phyloP scores from a whole-genome alignment of 2,888 invertebrate genomes.

The Hirtodrosophila trivittata region DNA sequence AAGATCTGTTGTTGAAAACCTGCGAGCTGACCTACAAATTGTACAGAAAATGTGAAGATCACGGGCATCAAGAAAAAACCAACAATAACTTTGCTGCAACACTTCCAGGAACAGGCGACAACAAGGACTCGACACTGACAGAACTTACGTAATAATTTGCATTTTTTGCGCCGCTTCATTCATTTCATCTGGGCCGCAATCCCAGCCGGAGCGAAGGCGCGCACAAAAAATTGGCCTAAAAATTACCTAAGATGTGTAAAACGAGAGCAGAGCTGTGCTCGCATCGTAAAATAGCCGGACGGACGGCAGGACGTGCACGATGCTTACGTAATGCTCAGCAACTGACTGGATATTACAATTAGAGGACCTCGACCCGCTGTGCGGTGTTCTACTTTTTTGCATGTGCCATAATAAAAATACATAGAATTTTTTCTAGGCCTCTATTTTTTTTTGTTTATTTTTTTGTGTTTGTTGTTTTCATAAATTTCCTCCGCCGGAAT shows the following conservation, averaged over 20 bases:
- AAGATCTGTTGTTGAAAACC: conserved; percentile 1
- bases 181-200: conserved; percentile 35
- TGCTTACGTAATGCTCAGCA: conserved; percentile 47
- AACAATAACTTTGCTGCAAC: conserved; percentile 28
- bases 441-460: conserved; percentile 3
- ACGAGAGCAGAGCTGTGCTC: conserved; percentile 57
- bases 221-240: conserved; percentile 67
- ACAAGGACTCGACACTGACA: conserved; percentile 22
- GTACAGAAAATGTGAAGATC: conserved; percentile 28
- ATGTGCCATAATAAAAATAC: conserved; percentile 59
- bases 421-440: conserved; percentile 30
- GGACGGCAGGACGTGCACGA: conserved; percentile 1
- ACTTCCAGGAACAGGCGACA: conserved; percentile 43
- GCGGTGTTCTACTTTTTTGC: conserved; percentile 64
- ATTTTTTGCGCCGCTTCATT: conserved; percentile 55
- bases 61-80: conserved; percentile 13
- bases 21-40: conserved; percentile 48
- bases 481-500: conserved; percentile 30
- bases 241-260: conserved; percentile 73
- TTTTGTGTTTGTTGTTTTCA: conserved; percentile 22
- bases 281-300: conserved; percentile 31
- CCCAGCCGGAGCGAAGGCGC: conserved; percentile 18
- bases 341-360: conserved; percentile 20
- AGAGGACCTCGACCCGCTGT: conserved; percentile 48
- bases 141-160: conserved; percentile 72